phyloP scores from a whole-genome alignment of 2,113 vertebrate genomes.

The Hiodon alosoides region DNA sequence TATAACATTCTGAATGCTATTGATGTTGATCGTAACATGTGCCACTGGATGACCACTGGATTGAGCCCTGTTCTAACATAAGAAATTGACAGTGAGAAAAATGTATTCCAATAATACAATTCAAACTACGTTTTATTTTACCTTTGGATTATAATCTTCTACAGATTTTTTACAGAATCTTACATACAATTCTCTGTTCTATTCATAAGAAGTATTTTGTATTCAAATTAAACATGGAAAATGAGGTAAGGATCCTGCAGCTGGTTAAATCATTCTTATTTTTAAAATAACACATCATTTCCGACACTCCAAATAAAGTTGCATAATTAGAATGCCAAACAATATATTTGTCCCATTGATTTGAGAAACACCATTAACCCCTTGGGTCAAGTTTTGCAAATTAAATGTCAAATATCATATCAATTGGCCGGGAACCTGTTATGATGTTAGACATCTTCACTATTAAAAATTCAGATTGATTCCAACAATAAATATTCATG shows the following conservation, averaged over 20 bases:
- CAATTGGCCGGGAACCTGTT: constrained; percentile 46
- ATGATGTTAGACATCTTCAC: constrained; percentile 29
- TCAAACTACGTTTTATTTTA: neutral
- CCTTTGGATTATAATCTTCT: neutral
- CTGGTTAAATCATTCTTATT: constrained; percentile 34
- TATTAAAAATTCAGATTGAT: constrained; percentile 34
- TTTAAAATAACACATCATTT: constrained; percentile 50
- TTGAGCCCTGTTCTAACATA: neutral
- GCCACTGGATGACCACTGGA: no score
- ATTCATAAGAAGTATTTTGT: neutral
- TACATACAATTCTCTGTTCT: neutral
- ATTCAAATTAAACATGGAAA: constrained; percentile 20
- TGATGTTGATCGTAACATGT: no score
- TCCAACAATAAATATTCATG: constrained; percentile 28
- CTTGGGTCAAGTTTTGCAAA: constrained; percentile 55
- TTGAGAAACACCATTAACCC: constrained; percentile 62
- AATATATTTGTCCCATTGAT: constrained; percentile 41
- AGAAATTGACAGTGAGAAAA: neutral
- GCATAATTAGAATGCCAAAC: constrained; percentile 45
- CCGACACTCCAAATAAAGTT: constrained; percentile 37
- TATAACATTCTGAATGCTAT: no score
- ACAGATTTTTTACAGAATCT: neutral
- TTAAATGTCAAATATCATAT: constrained; percentile 64
- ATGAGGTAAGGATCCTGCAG: neutral
- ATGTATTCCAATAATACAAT: neutral